Conservation (phyloP, 2,888 invertebrate genomes). For the Nephrotoma guestfalica region DNA sequence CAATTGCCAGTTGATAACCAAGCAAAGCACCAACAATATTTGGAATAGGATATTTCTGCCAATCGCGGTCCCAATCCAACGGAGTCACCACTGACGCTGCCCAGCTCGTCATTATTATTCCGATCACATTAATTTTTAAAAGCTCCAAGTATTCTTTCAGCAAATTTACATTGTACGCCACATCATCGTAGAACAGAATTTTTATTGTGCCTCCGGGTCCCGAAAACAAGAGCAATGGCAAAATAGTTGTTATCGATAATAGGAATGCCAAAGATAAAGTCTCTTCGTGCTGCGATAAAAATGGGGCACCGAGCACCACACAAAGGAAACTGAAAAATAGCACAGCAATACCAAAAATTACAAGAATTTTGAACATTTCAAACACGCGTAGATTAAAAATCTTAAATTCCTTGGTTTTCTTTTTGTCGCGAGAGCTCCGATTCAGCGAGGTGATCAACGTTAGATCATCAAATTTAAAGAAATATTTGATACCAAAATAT, state of each 20-base stretch:
- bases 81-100: constrained; percentile 65
- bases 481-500: neutral
- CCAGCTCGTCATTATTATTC: constrained; percentile 56
- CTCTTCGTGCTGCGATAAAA: constrained; percentile 29
- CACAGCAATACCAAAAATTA: neutral
- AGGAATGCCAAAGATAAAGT: constrained; percentile 28
- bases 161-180: constrained; percentile 26
- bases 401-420: neutral
- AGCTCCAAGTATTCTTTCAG: constrained; percentile 28
- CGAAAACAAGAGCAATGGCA: constrained; percentile 28
- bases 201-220: constrained; percentile 30
- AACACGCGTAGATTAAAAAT: neutral
- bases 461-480: neutral
- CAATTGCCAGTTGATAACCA: constrained; percentile 38
- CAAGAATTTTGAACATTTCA: neutral
- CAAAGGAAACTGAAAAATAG: constrained; percentile 28
- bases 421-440: neutral
- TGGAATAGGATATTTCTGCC: constrained; percentile 62
- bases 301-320: constrained; percentile 31
- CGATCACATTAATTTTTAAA: constrained; percentile 29
- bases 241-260: constrained; percentile 28
- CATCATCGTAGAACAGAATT: constrained; percentile 29
- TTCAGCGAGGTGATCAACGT: neutral
- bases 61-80: constrained; percentile 73
- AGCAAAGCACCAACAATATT: constrained; percentile 45